Evolutionary conservation across 2,888 invertebrate species (phyloP).

Genomic region (Parapristionchus giblindavisi): DNA sequence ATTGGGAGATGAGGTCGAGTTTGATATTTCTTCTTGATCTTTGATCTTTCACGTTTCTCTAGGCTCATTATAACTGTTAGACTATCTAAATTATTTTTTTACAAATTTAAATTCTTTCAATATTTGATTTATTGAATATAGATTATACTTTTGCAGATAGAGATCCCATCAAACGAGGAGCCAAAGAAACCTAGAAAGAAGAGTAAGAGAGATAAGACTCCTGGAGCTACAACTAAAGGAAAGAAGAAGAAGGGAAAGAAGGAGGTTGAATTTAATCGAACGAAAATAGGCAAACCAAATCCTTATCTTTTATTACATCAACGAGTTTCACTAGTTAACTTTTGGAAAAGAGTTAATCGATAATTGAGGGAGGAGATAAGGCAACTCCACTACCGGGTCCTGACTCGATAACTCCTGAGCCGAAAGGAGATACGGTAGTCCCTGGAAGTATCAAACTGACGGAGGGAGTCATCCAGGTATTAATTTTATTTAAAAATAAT

Average conservation of each 20-base stretch:
- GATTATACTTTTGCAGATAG: too few relatives aligned
- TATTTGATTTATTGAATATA: too few relatives aligned
- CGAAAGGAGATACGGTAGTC: conserved; percentile 18
- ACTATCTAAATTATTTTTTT: too few relatives aligned
- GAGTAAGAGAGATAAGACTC: conserved; percentile 34
- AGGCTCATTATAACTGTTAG: too few relatives aligned
- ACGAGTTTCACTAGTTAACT: too few relatives aligned
- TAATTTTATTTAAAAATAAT: conserved; percentile 52
- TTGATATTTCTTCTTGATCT: too few relatives aligned
- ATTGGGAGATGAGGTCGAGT: background rate
- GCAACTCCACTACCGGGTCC: conserved; percentile 9
- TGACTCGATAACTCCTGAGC: conserved; percentile 12
- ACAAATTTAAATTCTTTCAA: too few relatives aligned
- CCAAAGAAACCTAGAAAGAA: conserved; percentile 33
- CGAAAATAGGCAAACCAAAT: too few relatives aligned
- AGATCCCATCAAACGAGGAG: conserved; percentile 6
- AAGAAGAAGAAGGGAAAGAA: conserved; percentile 21
- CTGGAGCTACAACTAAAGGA: background rate
- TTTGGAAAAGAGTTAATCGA: background rate
- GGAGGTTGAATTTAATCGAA: background rate
- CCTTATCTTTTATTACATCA: too few relatives aligned
- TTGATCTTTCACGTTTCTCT: too few relatives aligned
- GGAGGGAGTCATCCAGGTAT: conserved; percentile 69
- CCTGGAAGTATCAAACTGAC: conserved; percentile 8
- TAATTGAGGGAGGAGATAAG: background rate